Evolutionary conservation across 2,888 invertebrate genomes (phyloP), one percentile per base, ranked within the genome.

Genomic region (Thysanoteuthis rhombus): DNA sequence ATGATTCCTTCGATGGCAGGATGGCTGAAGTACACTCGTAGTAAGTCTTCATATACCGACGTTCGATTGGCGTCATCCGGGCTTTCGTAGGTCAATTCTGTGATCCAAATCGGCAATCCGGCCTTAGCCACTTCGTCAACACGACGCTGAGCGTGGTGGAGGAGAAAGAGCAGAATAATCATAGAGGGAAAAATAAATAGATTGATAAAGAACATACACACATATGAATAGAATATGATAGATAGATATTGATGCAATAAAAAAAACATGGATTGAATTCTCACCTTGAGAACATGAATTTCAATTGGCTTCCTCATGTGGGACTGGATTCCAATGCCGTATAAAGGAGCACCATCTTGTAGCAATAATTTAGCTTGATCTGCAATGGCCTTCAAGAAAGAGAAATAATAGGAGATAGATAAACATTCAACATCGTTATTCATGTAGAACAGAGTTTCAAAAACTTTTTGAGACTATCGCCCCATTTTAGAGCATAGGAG

Each of bases 31-130:
- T 94, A 94, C 38, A 94, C 39, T 5, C 94, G 94, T 28, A 95
- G 45, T 39, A 94, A 94, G 39, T 94, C 93, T 58, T 95, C 95
- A 28, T 94, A 94, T 93, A 93, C 93, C 93, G 95, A 94, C 39
- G 95, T 95, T 92, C 94, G 95, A 38, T 94, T 92, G 45, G 94
- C 93, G n/a, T 93, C 94, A 75, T 95, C 94, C 0, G 93, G 36
- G 19, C 94, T 94, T 0, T 93, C 93, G 8, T 95, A 93, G 38
- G 95, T 94, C 45, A 96, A 94, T 93, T 96, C 96, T 39, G 96
- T 95, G 22, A 95, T 95, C 95, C 95, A 95, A 40, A 96, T 94
- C 0, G 95, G 95, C 12, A 95, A 93, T 8, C 95, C 95, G 19
- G 94, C 94, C 42, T 95, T 94, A 1, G 95, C 94, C 1, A 95